These are phyloP conservation scores for Zaprionus inermis DNA, from an alignment of 1,140 invertebrate genomes.

Conservation along the genomic window DNA sequence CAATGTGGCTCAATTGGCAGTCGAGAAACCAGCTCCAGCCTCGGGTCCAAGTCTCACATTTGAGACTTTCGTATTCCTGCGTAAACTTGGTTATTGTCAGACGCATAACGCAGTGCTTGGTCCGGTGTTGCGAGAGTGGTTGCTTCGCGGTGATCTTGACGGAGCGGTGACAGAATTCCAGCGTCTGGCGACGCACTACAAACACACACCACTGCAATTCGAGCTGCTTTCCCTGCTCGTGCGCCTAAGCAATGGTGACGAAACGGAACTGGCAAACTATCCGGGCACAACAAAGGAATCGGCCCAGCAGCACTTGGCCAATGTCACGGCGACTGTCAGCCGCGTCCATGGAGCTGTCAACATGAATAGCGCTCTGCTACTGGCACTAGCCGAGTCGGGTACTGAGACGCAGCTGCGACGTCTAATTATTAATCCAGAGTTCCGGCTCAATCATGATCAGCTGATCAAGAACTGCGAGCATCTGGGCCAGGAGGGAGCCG, in stretches of 20 bases:
- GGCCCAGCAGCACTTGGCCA: conserved; percentile 75
- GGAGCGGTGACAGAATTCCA: conserved; percentile 82
- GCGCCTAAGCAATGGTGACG: conserved; percentile 66
- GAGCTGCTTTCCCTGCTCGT: conserved; percentile 84
- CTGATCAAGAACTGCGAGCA: conserved; percentile 77
- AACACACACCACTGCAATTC: conserved; percentile 84
- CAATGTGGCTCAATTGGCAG: conserved; percentile 67
- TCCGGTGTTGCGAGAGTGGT: conserved; percentile 84
- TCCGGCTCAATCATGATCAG: conserved; percentile 73
- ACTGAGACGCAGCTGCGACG: conserved; percentile 82
- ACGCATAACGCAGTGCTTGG: conserved; percentile 83
- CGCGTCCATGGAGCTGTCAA: conserved; percentile 78
- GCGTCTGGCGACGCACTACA: conserved; percentile 71
- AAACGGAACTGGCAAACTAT: conserved; percentile 43
- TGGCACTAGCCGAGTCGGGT: conserved; percentile 84
- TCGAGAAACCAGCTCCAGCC: conserved; percentile 45
- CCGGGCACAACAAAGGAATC: conserved; percentile 25
- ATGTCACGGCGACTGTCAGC: conserved; percentile 73
- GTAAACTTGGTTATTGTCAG: conserved; percentile 84
- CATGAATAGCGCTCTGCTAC: conserved; percentile 75
- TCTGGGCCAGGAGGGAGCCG: conserved; percentile 72
- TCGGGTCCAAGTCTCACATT: conserved; percentile 49
- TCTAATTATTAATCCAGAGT: conserved; percentile 81
- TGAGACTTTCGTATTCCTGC: conserved; percentile 73
- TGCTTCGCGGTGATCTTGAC: conserved; percentile 83